A percentile compares a stretch with the other conserved stretches of the same genome.
These are phyloP conservation scores for Cyclophora albipunctata DNA, from an alignment of 2,888 invertebrate species.

Conservation along the genomic window DNA sequence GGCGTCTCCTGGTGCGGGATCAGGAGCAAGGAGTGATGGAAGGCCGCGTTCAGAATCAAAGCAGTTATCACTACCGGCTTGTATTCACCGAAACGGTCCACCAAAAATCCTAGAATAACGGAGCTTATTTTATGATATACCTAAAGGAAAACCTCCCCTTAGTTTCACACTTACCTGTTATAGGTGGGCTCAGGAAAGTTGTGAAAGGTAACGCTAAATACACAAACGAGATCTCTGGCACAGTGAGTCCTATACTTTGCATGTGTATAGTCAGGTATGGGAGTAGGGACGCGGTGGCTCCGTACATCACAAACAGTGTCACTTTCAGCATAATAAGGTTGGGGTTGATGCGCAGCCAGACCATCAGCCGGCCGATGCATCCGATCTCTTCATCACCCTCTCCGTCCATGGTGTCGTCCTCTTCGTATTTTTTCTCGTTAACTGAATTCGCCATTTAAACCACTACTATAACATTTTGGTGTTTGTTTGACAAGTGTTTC, in stretches of 20 bases:
- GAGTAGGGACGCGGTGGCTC: conserved; percentile 87
- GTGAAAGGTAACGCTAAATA: conserved; percentile 91
- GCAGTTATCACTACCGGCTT: conserved; percentile 88
- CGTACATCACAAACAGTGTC: conserved; percentile 88
- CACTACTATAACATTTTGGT: conserved; percentile 49
- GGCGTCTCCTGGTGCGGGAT: conserved; percentile 88
- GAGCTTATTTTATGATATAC: not conserved
- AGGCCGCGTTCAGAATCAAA: conserved; percentile 83
- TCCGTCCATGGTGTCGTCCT: conserved; percentile 64
- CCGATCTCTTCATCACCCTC: conserved; percentile 52
- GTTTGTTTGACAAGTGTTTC: conserved; percentile 53
- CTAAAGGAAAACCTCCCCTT: not conserved
- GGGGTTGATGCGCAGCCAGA: conserved; percentile 79
- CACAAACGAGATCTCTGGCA: conserved; percentile 90
- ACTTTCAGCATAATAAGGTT: conserved; percentile 87
- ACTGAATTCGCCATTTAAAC: conserved; percentile 47
- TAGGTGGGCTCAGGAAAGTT: conserved; percentile 88
- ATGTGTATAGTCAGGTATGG: conserved; percentile 93
- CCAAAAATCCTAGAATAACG: conserved; percentile 80
- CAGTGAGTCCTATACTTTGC: conserved; percentile 90
- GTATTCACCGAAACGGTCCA: conserved; percentile 91
- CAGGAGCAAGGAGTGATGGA: conserved; percentile 86
- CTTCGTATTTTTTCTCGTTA: conserved; percentile 63
- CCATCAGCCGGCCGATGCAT: conserved; percentile 61
- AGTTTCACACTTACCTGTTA: conserved; percentile 78